Percentiles rank a stretch among this genome's conserved stretches.
These are phyloP conservation scores for Phalanger gymnotis DNA, from an alignment of 2,797 vertebrate species.

Conservation along the genomic window DNA sequence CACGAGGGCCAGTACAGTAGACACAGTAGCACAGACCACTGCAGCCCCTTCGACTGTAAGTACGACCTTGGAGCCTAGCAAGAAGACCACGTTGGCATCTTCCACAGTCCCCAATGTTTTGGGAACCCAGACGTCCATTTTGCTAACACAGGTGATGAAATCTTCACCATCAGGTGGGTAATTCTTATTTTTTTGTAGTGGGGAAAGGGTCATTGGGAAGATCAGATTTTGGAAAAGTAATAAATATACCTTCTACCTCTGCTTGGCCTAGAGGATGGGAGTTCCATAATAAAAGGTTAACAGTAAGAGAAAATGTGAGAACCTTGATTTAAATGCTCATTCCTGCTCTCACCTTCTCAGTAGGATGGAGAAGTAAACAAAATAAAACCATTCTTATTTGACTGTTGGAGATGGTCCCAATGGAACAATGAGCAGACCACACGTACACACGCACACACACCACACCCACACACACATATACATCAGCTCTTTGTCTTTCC, in stretches of 20 bases:
- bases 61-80: background rate
- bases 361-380: background rate
- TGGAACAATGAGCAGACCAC: no score
- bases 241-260: background rate
- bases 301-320: background rate
- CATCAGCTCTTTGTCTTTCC: background rate
- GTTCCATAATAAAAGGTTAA: background rate
- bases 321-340: background rate
- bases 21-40: background rate
- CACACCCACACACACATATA: no score
- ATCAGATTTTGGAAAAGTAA: background rate
- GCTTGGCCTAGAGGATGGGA: background rate
- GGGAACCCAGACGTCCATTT: background rate
- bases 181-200: background rate
- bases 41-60: background rate
- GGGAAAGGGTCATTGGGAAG: background rate
- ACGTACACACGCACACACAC: no score
- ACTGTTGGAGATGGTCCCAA: no score
- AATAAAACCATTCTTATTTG: no score
- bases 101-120: accelerated
- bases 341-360: background rate
- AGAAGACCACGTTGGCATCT: background rate
- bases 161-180: background rate
- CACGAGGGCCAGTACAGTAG: background rate
- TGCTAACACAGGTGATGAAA: background rate